Conservation (phyloP, 1,140 invertebrate genomes). For the Wiebesia pumilae region DNA sequence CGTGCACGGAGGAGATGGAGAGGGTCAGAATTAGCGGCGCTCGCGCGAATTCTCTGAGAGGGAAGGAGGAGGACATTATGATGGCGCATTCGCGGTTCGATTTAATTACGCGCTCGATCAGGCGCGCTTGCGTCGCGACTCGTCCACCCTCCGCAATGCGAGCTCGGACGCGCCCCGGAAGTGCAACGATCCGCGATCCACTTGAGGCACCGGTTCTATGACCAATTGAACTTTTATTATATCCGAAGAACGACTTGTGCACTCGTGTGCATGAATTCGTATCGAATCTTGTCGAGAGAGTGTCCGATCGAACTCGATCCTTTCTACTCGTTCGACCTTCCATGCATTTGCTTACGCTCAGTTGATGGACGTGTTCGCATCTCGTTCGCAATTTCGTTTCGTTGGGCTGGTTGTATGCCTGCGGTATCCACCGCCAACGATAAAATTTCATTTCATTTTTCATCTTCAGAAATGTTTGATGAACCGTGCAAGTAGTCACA, state of each 20-base stretch:
- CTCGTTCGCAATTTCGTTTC: too few species aligned
- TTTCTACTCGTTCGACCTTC: not conserved
- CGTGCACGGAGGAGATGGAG: not conserved
- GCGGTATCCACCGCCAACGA: not conserved
- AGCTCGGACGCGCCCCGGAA: not conserved
- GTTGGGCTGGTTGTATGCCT: not conserved
- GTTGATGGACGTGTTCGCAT: not conserved
- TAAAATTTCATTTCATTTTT: not conserved
- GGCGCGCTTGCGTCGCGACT: not conserved
- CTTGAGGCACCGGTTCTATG: not conserved
- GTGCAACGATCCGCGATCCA: not conserved
- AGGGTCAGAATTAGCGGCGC: not conserved
- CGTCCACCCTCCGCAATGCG: not conserved
- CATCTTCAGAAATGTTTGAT: not conserved
- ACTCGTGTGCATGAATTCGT: not conserved
- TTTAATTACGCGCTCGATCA: slow-evolving; percentile 50
- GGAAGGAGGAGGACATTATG: slow-evolving; percentile 16
- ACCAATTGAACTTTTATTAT: slow-evolving; percentile 11
- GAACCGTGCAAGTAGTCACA: not conserved
- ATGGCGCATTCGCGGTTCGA: slow-evolving; percentile 27
- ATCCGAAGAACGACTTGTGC: too few species aligned
- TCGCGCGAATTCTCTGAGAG: not conserved
- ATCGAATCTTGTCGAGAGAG: not conserved
- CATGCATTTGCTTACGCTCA: not conserved
- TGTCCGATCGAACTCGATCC: not conserved